Base-by-base conservation (phyloP, 2,797 vertebrate genomes). In the Melanotaenia trifasciata region DNA sequence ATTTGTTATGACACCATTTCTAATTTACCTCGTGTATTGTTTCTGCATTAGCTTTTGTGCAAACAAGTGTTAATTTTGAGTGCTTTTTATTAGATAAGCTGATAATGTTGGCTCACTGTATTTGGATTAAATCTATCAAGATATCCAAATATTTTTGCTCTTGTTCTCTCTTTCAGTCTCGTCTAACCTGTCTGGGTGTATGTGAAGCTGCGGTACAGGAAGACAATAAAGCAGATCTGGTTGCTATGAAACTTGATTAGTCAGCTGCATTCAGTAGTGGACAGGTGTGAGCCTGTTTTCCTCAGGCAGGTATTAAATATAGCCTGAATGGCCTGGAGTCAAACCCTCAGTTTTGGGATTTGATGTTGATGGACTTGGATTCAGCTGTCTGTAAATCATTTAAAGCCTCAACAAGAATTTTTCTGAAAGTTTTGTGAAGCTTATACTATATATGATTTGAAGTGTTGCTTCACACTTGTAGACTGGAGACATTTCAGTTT, bases 181-280 rank as follows among this genome's bases (percentile, higher is more conserved):
- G 84, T 75, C 83, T 33, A 89, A 84, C 90, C 87, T 70, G 90
- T 76, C 85, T 78, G 75, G 87, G 64, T 78, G 67, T 65, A 5
- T 75, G 71, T 40, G 72, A 62, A 67, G 59, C 65, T 74, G 61
- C 66, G 67, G 58, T 62, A 51, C 58, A 84, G 50, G 71, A 58
- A 77, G 62, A 90, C 87, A 91, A 90, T 78, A 47, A 70, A 72
- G 32, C 20, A 20, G 63, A 87, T 93, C 83, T 24, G 74, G 87
- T 93, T 88, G 72, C 91, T 76, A 66, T 84, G 87, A 90, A 92
- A 90, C 87, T 79, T 74, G 84, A 90, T 51, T 10, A 81, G 79
- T 72, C 63, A 22, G 76, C 56, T 68, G 28, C 54, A 80, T n/a
- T 69, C 45, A 70, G 82, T 66, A 64, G 43, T 35, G 68, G 16